phyloP scores from a whole-genome alignment of 2,113 vertebrate species.

The Serinus canaria region DNA sequence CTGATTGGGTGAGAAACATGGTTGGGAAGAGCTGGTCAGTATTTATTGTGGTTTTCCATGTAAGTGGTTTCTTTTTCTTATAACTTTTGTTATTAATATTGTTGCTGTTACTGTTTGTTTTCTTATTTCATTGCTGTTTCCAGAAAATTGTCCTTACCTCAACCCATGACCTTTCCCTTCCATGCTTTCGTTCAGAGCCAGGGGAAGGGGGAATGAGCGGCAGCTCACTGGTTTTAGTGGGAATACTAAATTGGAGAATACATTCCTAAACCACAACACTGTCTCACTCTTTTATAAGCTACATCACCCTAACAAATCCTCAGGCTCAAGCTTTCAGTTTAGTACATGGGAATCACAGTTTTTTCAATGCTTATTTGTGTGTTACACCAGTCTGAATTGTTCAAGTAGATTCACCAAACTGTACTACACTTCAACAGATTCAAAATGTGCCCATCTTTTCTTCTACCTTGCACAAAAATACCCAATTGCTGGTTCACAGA shows the following conservation, averaged over 20 bases:
- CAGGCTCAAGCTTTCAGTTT: background rate
- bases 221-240: background rate
- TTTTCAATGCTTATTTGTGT: background rate
- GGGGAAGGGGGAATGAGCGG: rapidly evolving
- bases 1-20: rapidly evolving
- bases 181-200: rapidly evolving
- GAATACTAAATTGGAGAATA: background rate
- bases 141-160: background rate
- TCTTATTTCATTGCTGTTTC: background rate
- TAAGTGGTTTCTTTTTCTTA: background rate
- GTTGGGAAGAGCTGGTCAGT: rapidly evolving
- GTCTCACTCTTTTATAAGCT: background rate
- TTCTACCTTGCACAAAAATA: background rate
- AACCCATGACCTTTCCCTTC: background rate
- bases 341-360: background rate
- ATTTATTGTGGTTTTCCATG: background rate
- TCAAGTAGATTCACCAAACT: conserved; percentile 9
- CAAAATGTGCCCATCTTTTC: background rate
- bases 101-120: background rate
- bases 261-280: background rate
- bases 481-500: background rate
- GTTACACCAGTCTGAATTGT: background rate
- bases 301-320: background rate
- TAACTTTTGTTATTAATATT: background rate
- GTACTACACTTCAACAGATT: conserved; percentile 5